Conservation (phyloP, 1,140 invertebrate species). For the Arctopsyche grandis region DNA sequence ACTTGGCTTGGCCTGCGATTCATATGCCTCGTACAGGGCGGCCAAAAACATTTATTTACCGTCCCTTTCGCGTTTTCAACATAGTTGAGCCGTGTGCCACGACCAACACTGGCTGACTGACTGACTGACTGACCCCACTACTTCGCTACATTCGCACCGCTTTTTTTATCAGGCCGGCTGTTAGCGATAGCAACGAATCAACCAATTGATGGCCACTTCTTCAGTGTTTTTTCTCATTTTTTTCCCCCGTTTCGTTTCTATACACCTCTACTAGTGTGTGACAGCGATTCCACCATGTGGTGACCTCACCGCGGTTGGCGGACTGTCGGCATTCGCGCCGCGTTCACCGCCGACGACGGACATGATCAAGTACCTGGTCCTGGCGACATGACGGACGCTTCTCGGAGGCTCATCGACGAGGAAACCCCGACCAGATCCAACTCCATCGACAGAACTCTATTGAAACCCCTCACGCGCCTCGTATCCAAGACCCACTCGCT, state of each 20-base stretch:
- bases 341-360: slow-evolving; percentile 22
- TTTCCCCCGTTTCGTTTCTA: neutral
- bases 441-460: slow-evolving; percentile 37
- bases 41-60: too few species aligned
- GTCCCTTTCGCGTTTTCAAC: too few species aligned
- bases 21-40: too few species aligned
- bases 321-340: slow-evolving; percentile 15
- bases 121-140: too few species aligned
- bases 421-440: slow-evolving; percentile 21
- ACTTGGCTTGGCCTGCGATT: too few species aligned
- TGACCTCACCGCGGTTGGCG: slow-evolving; percentile 21
- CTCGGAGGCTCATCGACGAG: slow-evolving; percentile 39
- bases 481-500: slow-evolving; percentile 45
- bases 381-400: slow-evolving; percentile 47
- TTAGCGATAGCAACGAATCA: neutral
- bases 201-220: neutral
- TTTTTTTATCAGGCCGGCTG: neutral
- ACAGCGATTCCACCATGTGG: slow-evolving; percentile 17
- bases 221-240: neutral
- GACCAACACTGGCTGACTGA: too few species aligned
- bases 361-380: neutral
- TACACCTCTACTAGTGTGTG: neutral
- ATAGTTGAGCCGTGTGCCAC: too few species aligned
- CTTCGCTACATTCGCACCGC: too few species aligned
- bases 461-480: slow-evolving; percentile 39